Evolutionary conservation across 1,140 invertebrate genomes (phyloP).

Genomic region (Tetragonula clypearis): DNA sequence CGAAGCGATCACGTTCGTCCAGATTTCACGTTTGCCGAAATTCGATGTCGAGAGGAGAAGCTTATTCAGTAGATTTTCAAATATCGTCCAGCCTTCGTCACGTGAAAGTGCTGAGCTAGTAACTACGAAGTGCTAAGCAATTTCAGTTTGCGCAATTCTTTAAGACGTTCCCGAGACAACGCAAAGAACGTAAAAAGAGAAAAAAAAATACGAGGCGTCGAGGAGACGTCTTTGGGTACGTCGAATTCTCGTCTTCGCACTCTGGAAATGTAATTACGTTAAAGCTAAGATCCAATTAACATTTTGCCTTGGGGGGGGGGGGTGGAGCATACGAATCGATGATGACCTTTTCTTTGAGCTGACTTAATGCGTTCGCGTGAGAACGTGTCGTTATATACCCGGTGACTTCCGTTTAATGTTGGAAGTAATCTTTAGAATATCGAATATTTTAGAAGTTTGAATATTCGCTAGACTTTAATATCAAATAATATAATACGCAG

Average conservation of each 20-base stretch:
- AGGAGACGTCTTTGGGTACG: not conserved
- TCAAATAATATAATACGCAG: not conserved
- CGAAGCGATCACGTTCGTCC: too few species aligned
- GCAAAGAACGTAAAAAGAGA: too few species aligned
- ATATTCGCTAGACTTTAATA: not conserved
- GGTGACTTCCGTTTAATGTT: not conserved
- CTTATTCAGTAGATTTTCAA: not conserved
- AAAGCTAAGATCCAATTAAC: slow-evolving; percentile 39
- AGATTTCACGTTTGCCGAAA: not conserved
- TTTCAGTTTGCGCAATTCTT: not conserved
- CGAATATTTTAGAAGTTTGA: not conserved
- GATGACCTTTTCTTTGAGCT: slow-evolving; percentile 17
- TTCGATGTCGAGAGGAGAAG: not conserved
- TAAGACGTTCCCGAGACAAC: not conserved
- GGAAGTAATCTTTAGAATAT: not conserved
- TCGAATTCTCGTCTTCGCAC: not conserved
- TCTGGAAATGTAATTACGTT: slow-evolving; percentile 21
- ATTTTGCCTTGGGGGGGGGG: not conserved
- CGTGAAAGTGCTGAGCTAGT: not conserved
- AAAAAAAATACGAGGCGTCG: too few species aligned
- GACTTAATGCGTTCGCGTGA: slow-evolving; percentile 5
- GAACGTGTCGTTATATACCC: not conserved
- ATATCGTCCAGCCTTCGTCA: too few species aligned
- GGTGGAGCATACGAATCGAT: slow-evolving; percentile 11
- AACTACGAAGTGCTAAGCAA: not conserved